phyloP scores from a whole-genome alignment of 2,888 invertebrate genomes.

The Slavum lentiscoides region DNA sequence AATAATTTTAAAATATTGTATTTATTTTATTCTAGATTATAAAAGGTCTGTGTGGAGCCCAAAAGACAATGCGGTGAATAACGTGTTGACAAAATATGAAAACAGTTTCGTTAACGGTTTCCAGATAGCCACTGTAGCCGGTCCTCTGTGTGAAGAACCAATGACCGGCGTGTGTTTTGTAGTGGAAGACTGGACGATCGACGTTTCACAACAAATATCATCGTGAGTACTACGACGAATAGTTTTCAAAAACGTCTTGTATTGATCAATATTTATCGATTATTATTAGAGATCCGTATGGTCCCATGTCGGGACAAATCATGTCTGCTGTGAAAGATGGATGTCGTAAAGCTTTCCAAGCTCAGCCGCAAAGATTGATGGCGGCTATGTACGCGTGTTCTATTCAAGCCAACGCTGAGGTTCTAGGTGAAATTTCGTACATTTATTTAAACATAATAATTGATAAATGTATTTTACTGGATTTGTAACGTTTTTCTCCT shows the following conservation, averaged over 20 bases:
- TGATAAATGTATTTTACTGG: neutral
- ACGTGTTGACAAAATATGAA: constrained; percentile 62
- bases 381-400: constrained; percentile 90
- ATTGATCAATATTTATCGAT: neutral
- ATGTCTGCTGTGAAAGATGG: constrained; percentile 89
- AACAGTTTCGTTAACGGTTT: constrained; percentile 84
- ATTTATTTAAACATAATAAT: too few relatives aligned
- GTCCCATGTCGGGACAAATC: constrained; percentile 75
- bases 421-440: constrained; percentile 66
- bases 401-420: constrained; percentile 83
- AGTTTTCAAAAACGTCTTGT: constrained; percentile 2
- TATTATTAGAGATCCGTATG: constrained; percentile 60
- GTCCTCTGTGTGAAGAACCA: constrained; percentile 96
- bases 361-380: constrained; percentile 86
- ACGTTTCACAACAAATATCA: constrained; percentile 57
- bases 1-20: neutral
- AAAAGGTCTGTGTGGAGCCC: constrained; percentile 53
- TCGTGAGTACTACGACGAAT: neutral
- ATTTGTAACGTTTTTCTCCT: constrained; percentile 3
- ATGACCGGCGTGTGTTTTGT: constrained; percentile 93
- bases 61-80: constrained; percentile 43
- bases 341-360: constrained; percentile 84
- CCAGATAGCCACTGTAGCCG: constrained; percentile 82
- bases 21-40: constrained; percentile 30
- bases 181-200: constrained; percentile 79